Evolutionary conservation across 35 echinoderm and acorn worm genomes (phyloP).

Genomic region (Apostichopus californicus): DNA sequence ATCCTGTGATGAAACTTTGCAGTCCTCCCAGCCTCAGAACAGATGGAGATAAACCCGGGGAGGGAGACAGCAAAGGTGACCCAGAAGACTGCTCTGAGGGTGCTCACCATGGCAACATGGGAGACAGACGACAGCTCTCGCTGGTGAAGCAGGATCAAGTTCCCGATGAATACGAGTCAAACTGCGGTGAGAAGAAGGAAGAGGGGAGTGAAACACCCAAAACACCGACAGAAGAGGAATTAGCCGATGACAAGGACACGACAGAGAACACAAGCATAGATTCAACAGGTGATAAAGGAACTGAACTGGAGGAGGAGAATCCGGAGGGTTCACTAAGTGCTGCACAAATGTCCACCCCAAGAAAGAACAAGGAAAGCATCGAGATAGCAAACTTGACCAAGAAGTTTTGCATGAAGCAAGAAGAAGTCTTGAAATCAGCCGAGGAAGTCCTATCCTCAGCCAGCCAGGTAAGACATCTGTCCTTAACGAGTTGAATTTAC

Average conservation of each 20-base stretch:
- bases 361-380: conserved; percentile 70
- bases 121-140: conserved; percentile 48
- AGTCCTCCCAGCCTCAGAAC: neutral
- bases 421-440: conserved; percentile 90
- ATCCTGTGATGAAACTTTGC: conserved; percentile 11
- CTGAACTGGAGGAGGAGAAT: neutral
- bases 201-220: conserved; percentile 23
- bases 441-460: conserved; percentile 95
- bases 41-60: neutral
- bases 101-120: neutral
- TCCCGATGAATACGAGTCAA: conserved; percentile 3
- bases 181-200: neutral
- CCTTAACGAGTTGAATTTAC: too few species aligned
- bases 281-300: neutral
- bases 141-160: conserved; percentile 48
- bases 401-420: conserved; percentile 91
- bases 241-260: neutral
- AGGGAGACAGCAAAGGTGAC: neutral
- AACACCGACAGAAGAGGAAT: conserved; percentile 21
- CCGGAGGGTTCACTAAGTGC: neutral
- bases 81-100: neutral
- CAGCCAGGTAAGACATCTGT: conserved; percentile 67
- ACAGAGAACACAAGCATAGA: neutral
- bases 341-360: conserved; percentile 32
- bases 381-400: conserved; percentile 91